phyloP scores from a whole-genome alignment of 2,888 invertebrate genomes.

The Capitulum mitella region DNA sequence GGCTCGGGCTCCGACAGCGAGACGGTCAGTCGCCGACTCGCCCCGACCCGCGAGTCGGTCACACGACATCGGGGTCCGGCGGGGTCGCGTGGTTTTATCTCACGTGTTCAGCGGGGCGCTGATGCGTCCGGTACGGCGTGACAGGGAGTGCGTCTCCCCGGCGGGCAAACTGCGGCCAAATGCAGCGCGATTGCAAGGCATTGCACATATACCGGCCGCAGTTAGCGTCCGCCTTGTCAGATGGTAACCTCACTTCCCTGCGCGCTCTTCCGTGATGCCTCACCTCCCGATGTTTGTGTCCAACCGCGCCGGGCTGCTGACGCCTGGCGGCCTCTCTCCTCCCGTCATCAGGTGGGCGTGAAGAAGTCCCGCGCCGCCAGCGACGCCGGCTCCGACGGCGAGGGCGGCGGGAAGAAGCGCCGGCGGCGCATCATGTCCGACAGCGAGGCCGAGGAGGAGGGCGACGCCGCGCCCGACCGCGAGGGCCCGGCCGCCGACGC shows the following conservation, averaged over 20 bases:
- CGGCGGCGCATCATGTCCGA: constrained; percentile 3
- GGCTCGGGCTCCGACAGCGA: constrained; percentile 13
- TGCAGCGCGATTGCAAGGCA: too few species aligned
- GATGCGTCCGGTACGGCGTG: not conserved
- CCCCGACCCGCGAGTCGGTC: not conserved
- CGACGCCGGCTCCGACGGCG: not conserved
- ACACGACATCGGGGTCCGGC: not conserved
- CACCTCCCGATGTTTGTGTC: too few species aligned
- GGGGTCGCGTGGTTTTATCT: too few species aligned
- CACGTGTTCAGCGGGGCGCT: not conserved
- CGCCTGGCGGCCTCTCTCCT: too few species aligned
- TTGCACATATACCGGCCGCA: too few species aligned
- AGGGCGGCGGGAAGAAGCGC: not conserved
- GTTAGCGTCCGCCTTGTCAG: too few species aligned
- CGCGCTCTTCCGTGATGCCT: too few species aligned
- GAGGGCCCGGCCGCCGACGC: not conserved
- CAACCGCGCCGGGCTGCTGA: too few species aligned
- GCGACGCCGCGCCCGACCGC: not conserved
- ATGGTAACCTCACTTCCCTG: too few species aligned
- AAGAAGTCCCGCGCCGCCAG: not conserved
- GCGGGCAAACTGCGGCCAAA: too few species aligned
- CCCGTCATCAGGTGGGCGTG: not conserved
- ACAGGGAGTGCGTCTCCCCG: not conserved
- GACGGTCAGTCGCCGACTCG: not conserved
- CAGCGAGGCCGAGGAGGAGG: not conserved